Evolutionary conservation across 2,113 vertebrate species (phyloP).

Genomic region (Corythaeola cristata): DNA sequence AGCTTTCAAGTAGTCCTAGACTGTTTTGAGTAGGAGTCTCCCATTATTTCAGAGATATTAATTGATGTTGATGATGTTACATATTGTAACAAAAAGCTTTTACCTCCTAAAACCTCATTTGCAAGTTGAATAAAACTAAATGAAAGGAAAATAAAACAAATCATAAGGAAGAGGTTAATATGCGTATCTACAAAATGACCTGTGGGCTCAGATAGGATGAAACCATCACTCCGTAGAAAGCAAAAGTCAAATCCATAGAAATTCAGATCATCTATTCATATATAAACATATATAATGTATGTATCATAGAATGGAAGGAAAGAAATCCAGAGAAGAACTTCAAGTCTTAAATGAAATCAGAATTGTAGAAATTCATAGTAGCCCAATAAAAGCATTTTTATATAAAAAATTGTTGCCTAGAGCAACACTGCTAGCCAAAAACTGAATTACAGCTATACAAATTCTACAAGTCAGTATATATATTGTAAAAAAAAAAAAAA

Average conservation of each 20-base stretch:
- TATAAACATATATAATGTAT: not conserved
- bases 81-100: not conserved
- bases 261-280: not conserved
- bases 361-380: not conserved
- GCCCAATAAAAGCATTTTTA: not conserved
- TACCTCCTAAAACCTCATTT: not conserved
- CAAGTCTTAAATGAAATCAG: not conserved
- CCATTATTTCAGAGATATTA: not conserved
- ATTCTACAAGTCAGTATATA: not conserved
- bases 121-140: not conserved
- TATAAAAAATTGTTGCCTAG: not conserved
- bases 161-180: not conserved
- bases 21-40: not conserved
- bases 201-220: not conserved
- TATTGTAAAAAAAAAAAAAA: not conserved
- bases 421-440: not conserved
- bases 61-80: not conserved
- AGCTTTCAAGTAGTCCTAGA: not conserved
- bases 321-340: not conserved
- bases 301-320: not conserved
- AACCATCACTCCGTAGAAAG: not conserved
- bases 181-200: not conserved
- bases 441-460: not conserved
- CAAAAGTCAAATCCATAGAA: not conserved
- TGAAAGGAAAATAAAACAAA: not conserved